Percentiles rank a stretch among this genome's conserved stretches.
phyloP scores from a whole-genome alignment of 2,888 invertebrate species.

The Chrysopilus asiliformis region DNA sequence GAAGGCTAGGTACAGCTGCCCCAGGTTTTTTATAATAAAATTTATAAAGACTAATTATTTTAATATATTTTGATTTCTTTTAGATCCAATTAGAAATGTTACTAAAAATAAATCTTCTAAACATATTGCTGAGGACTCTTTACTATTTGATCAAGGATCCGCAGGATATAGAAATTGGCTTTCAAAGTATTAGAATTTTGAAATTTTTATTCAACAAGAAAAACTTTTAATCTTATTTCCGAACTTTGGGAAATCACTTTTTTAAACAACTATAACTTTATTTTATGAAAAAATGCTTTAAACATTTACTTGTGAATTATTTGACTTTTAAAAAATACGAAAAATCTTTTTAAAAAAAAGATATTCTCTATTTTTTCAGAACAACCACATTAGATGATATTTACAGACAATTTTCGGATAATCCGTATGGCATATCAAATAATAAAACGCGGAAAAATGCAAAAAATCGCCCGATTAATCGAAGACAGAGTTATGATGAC shows the following conservation, averaged over 20 bases:
- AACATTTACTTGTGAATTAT: neutral
- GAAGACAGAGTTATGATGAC: constrained; percentile 16
- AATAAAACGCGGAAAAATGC: constrained; percentile 26
- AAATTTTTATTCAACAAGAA: neutral
- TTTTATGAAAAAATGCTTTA: neutral
- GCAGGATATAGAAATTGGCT: constrained; percentile 62
- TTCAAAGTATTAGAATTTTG: constrained; percentile 44
- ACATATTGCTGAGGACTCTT: constrained; percentile 36
- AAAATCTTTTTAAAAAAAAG: neutral
- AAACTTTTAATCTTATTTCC: too few relatives aligned
- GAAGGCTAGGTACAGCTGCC: constrained; percentile 15
- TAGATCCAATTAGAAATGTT: neutral
- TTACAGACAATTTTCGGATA: constrained; percentile 46
- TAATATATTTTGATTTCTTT: constrained; percentile 1
- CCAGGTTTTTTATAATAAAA: too few relatives aligned
- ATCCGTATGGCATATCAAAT: constrained; percentile 8
- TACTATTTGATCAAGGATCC: constrained; percentile 57
- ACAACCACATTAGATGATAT: constrained; percentile 57
- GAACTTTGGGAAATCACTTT: neutral
- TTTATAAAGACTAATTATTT: neutral
- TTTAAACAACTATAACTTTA: neutral
- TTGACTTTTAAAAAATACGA: neutral
- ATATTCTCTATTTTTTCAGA: constrained; percentile 33
- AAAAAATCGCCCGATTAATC: constrained; percentile 19
- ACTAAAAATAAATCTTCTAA: neutral